A percentile compares a stretch with the other conserved stretches of the same genome.
Evolutionary conservation across 2,797 vertebrate species (phyloP).

Genomic region (Clamator glandarius): DNA sequence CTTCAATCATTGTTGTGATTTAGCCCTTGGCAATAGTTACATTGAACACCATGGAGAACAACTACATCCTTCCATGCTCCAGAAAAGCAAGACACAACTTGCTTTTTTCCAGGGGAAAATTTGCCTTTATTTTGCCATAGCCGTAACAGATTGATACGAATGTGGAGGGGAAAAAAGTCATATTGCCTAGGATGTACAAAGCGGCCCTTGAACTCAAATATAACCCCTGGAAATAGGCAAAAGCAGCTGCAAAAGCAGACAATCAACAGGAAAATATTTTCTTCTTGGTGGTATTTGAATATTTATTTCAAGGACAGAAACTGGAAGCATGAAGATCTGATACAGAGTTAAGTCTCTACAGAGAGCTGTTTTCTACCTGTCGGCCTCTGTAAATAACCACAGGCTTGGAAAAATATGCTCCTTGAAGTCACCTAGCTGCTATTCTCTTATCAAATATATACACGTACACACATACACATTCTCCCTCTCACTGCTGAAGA

Average conservation of each 20-base stretch:
- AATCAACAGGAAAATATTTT: background rate
- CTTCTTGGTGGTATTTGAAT: background rate
- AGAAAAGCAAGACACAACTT: background rate
- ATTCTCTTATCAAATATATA: background rate
- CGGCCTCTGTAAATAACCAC: background rate
- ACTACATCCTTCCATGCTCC: background rate
- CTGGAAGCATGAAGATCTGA: background rate
- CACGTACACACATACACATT: background rate
- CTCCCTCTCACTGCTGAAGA: background rate
- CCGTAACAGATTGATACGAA: background rate
- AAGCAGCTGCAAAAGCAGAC: no score
- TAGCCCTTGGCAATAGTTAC: background rate
- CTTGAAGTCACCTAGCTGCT: background rate
- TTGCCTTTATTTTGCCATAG: background rate
- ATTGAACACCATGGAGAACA: background rate
- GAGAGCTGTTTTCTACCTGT: background rate
- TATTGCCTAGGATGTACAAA: background rate
- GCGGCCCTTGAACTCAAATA: background rate
- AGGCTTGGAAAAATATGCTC: background rate
- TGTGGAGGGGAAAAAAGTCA: background rate
- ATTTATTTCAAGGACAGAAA: background rate
- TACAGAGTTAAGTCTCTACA: background rate
- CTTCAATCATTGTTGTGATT: background rate
- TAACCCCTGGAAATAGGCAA: no score
- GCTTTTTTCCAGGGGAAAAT: background rate